Evolutionary conservation across 2,888 invertebrate species (phyloP).

Genomic region (Xestia sexstrigata): DNA sequence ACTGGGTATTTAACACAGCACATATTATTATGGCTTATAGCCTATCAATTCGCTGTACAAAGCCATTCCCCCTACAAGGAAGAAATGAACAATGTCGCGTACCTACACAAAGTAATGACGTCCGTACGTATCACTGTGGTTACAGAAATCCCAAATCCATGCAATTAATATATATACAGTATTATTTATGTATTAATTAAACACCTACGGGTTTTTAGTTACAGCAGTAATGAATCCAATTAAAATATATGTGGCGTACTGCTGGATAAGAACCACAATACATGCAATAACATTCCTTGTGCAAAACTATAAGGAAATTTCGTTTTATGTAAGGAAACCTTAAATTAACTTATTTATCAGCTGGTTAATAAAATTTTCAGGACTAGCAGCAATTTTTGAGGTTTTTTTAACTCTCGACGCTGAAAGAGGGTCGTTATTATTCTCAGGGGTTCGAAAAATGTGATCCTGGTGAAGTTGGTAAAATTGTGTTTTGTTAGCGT

Average conservation of each 20-base stretch:
- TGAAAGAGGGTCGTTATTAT: slow-evolving; percentile 21
- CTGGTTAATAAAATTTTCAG: slow-evolving; percentile 10
- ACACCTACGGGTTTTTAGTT: slow-evolving; percentile 58
- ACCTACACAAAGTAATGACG: slow-evolving; percentile 47
- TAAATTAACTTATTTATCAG: slow-evolving; percentile 24
- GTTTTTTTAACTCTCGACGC: slow-evolving; percentile 3
- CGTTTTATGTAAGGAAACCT: slow-evolving; percentile 1
- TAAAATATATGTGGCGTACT: slow-evolving; percentile 51
- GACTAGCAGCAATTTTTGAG: not conserved
- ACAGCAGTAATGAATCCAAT: slow-evolving; percentile 48
- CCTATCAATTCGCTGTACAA: slow-evolving; percentile 15
- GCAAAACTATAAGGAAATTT: slow-evolving; percentile 37
- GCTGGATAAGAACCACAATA: slow-evolving; percentile 41
- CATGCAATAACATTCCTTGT: slow-evolving; percentile 20
- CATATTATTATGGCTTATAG: not conserved
- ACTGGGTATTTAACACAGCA: not conserved
- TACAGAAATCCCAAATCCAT: slow-evolving; percentile 60
- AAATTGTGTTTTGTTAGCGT: not conserved
- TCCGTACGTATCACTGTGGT: slow-evolving; percentile 46
- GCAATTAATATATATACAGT: slow-evolving; percentile 26
- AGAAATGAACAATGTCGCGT: slow-evolving; percentile 6
- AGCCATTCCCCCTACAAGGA: slow-evolving; percentile 31
- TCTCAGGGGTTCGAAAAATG: slow-evolving; percentile 27
- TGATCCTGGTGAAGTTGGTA: not conserved
- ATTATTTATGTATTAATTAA: slow-evolving; percentile 58